Conservation (phyloP, 2,888 invertebrate genomes). For the Drepana falcataria region DNA sequence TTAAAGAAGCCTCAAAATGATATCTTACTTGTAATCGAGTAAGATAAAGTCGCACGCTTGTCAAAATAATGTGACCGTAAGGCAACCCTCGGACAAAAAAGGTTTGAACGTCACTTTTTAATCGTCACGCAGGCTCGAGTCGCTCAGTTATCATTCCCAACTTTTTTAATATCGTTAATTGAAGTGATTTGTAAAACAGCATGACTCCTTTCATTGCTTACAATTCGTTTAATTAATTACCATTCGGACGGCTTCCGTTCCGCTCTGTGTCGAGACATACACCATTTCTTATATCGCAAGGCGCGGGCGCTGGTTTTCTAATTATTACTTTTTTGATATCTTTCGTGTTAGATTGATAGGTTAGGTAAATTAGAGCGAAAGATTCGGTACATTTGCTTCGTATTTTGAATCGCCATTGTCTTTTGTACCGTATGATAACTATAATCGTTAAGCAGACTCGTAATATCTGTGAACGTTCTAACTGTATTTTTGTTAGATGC, state of each 20-base stretch:
- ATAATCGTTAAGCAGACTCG: background rate
- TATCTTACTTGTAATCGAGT: constrained; percentile 29
- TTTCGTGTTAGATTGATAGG: constrained; percentile 10
- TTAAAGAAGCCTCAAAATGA: constrained; percentile 14
- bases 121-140: constrained; percentile 31
- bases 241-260: constrained; percentile 73
- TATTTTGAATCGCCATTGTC: background rate
- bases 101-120: constrained; percentile 36
- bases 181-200: constrained; percentile 79
- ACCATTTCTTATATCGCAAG: constrained; percentile 61
- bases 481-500: background rate
- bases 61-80: constrained; percentile 37
- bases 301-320: constrained; percentile 45
- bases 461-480: background rate
- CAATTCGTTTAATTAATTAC: constrained; percentile 78
- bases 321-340: constrained; percentile 36
- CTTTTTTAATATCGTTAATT: constrained; percentile 78
- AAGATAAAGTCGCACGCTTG: constrained; percentile 70
- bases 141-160: constrained; percentile 58
- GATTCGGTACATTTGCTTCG: background rate
- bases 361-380: constrained; percentile 1
- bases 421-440: background rate
- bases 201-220: constrained; percentile 77
- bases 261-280: constrained; percentile 52
- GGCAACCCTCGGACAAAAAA: constrained; percentile 32